phyloP scores from a whole-genome alignment of 2,888 invertebrate genomes.

The Coremacera marginata region DNA sequence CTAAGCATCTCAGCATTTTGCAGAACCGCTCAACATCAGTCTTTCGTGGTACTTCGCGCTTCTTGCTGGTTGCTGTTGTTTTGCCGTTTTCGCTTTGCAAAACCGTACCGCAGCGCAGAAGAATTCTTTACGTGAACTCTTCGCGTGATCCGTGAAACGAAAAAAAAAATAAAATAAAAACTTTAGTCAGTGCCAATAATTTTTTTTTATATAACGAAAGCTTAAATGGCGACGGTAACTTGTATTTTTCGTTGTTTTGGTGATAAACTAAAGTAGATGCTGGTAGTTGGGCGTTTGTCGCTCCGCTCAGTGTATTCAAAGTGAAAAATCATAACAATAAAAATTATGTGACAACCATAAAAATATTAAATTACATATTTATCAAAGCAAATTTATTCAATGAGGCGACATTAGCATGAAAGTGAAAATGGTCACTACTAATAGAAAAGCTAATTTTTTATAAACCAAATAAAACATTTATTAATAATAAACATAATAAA shows the following conservation, averaged over 20 bases:
- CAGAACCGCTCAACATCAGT: conserved; percentile 67
- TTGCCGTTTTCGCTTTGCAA: conserved; percentile 55
- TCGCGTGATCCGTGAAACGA: conserved; percentile 1
- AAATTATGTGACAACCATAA: neutral
- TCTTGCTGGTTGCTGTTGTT: conserved; percentile 54
- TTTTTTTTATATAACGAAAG: neutral
- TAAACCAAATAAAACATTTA: neutral
- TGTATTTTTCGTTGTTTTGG: neutral
- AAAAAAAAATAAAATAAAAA: conserved; percentile 31
- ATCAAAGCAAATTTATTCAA: no score
- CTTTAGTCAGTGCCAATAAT: neutral
- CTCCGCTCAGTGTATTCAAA: no score
- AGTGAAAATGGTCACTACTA: neutral
- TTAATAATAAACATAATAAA: neutral
- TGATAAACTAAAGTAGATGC: neutral
- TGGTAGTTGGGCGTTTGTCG: no score
- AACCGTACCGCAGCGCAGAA: conserved; percentile 21
- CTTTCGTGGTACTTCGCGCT: conserved; percentile 66
- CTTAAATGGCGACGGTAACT: conserved; percentile 36
- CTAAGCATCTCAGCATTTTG: conserved; percentile 59
- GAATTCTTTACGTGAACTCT: conserved; percentile 10
- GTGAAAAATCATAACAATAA: neutral
- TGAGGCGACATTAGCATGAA: neutral
- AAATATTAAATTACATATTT: neutral
- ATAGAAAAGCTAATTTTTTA: neutral